phyloP scores from a whole-genome alignment of 2,113 vertebrate species.

The Bothrops jararaca region DNA sequence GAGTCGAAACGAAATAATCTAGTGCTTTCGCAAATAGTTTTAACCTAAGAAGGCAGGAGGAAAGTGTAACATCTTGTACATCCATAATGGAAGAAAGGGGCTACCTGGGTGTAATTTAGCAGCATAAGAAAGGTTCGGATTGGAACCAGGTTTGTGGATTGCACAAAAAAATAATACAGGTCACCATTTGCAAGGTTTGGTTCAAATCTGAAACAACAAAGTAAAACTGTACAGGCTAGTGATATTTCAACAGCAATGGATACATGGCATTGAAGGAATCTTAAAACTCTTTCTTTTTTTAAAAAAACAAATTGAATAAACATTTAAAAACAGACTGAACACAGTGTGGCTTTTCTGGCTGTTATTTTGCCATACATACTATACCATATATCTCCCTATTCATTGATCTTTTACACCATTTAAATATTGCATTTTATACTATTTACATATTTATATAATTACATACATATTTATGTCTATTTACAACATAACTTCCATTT shows the following conservation, averaged over 20 bases:
- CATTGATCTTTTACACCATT: too few relatives aligned
- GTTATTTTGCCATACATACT: too few relatives aligned
- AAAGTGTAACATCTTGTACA: not conserved
- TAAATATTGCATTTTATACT: too few relatives aligned
- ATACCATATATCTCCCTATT: too few relatives aligned
- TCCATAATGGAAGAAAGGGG: not conserved
- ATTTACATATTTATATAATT: too few relatives aligned
- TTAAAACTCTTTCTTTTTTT: not conserved
- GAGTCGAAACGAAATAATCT: not conserved
- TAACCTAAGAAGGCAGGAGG: not conserved
- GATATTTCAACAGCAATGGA: not conserved
- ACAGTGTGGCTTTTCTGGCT: too few relatives aligned
- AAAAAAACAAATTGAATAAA: too few relatives aligned
- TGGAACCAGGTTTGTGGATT: not conserved
- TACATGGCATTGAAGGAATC: not conserved
- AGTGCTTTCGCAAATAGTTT: not conserved
- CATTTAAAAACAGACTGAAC: too few relatives aligned
- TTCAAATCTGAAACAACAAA: not conserved
- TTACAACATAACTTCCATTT: too few relatives aligned
- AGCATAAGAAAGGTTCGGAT: not conserved
- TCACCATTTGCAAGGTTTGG: not conserved
- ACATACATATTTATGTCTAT: too few relatives aligned
- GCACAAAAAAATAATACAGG: not conserved
- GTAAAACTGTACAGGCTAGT: not conserved
- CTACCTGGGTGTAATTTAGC: not conserved